Evolutionary conservation across 2,113 vertebrate genomes (phyloP).

Genomic region (Antidorcas marsupialis): DNA sequence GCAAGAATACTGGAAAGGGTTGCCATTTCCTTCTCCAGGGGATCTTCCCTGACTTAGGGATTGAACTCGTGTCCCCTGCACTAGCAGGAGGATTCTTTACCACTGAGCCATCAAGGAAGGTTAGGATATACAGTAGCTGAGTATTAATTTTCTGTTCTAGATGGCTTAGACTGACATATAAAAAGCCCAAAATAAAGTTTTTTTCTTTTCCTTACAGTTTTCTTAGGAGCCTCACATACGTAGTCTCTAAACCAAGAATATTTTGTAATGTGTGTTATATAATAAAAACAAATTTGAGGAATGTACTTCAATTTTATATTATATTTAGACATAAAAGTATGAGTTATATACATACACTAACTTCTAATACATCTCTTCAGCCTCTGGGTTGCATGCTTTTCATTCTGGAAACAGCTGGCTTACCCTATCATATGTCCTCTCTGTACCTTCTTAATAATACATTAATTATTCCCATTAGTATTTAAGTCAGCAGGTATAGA

Average conservation of each 20-base stretch:
- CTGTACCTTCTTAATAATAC: neutral
- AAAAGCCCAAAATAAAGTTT: neutral
- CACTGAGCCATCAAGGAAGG: neutral
- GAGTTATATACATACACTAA: neutral
- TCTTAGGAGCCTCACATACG: neutral
- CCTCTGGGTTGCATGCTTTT: neutral
- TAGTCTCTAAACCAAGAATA: neutral
- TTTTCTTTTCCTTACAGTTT: neutral
- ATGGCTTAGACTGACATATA: neutral
- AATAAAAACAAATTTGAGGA: neutral
- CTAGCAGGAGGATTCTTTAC: neutral
- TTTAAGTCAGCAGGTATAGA: neutral
- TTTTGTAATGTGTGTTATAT: neutral
- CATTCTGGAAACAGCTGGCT: neutral
- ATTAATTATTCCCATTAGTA: neutral
- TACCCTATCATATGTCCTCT: neutral
- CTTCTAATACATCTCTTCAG: neutral
- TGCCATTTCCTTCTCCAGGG: neutral
- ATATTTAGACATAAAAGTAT: neutral
- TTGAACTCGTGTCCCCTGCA: fast-evolving
- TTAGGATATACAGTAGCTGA: neutral
- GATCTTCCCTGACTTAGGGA: neutral
- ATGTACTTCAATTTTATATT: neutral
- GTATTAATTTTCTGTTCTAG: neutral
- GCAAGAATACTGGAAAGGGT: neutral